phyloP scores from a whole-genome alignment of 1,140 invertebrate genomes.

The Scaptomyza graminum region DNA sequence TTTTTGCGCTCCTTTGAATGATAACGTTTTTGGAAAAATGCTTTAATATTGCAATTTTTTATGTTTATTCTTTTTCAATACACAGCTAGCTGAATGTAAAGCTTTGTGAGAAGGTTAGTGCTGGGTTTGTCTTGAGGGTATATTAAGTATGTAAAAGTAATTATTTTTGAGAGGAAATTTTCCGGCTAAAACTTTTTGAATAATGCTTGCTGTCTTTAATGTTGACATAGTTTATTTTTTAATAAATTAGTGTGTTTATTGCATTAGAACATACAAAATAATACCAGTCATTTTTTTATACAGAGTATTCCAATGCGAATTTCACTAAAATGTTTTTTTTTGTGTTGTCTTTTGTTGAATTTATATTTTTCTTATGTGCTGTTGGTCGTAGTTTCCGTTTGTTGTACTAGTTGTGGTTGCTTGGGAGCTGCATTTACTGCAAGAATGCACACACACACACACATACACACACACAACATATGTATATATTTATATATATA shows the following conservation, averaged over 20 bases:
- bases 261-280: no score
- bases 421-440: conserved; percentile 19
- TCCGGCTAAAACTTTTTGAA: background rate
- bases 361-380: background rate
- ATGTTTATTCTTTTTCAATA: conserved; percentile 23
- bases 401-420: conserved; percentile 17
- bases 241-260: no score
- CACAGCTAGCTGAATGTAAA: conserved; percentile 1
- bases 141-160: no score
- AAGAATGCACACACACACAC: conserved; percentile 26
- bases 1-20: conserved; percentile 54
- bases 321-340: background rate
- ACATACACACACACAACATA: background rate
- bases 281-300: background rate
- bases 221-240: background rate
- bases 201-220: background rate
- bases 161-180: background rate
- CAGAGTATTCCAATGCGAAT: background rate
- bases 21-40: conserved; percentile 45
- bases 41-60: conserved; percentile 39
- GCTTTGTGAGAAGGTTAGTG: background rate
- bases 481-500: no score
- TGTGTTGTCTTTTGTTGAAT: background rate
- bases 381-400: conserved; percentile 16
- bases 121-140: no score